Conservation (phyloP, 2,113 vertebrate species). For the Zosterops pallidus region DNA sequence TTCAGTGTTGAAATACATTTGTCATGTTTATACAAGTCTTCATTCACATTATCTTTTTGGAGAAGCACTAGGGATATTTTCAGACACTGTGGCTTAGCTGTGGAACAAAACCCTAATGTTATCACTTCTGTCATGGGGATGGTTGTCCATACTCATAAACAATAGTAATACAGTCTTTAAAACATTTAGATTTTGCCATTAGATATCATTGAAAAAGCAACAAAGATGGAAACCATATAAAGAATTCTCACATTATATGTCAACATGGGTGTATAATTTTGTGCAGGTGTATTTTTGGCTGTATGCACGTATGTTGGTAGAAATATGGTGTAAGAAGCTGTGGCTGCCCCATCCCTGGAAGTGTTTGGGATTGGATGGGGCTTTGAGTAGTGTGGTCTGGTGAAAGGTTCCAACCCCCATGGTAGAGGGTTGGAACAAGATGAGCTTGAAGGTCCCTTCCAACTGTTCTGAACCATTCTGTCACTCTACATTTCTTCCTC, state of each 20-base stretch:
- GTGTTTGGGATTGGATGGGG: not conserved
- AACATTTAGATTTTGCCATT: not conserved
- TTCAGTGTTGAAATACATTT: not conserved
- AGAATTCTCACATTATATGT: not conserved
- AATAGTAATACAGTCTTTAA: not conserved
- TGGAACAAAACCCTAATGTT: not conserved
- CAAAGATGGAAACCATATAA: not conserved
- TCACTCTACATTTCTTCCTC: not conserved
- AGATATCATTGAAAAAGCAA: not conserved
- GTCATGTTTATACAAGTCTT: not conserved
- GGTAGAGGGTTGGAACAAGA: not conserved
- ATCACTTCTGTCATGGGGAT: not conserved
- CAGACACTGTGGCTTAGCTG: not conserved
- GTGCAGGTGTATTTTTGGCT: not conserved
- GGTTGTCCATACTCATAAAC: not conserved
- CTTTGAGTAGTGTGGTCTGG: not conserved
- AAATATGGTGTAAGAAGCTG: not conserved
- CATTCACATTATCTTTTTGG: not conserved
- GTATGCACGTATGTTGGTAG: accelerated
- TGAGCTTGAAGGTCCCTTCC: not conserved
- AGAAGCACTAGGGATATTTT: not conserved
- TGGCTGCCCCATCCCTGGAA: not conserved
- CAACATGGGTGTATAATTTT: not conserved
- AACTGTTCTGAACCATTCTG: not conserved
- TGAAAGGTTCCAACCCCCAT: not conserved